Evolutionary conservation across 2,888 invertebrate species (phyloP).

Genomic region (Dermolepida albohirtum): DNA sequence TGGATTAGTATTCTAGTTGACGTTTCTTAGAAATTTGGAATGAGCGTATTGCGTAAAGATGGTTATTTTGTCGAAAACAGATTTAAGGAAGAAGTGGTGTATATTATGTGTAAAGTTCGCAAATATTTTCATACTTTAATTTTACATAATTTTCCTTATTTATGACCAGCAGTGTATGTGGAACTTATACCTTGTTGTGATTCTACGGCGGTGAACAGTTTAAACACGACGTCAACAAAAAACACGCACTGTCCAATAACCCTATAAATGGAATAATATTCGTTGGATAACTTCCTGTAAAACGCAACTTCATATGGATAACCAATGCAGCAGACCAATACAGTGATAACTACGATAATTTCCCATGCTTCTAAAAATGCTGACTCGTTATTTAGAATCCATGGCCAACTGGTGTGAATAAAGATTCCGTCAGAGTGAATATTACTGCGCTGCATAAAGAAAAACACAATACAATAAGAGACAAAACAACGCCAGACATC

Average conservation of each 20-base stretch:
- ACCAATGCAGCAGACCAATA: constrained; percentile 37
- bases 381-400: constrained; percentile 49
- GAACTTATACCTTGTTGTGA: constrained; percentile 45
- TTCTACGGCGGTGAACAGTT: constrained; percentile 48
- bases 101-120: too few species aligned
- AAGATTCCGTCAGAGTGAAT: constrained; percentile 49
- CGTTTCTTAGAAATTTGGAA: too few species aligned
- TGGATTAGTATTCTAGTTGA: too few species aligned
- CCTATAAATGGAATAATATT: constrained; percentile 21
- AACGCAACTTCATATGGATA: constrained; percentile 45
- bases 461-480: too few species aligned
- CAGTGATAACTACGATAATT: constrained; percentile 43
- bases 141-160: too few species aligned
- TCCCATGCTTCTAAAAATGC: constrained; percentile 49
- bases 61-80: too few species aligned
- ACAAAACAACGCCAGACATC: too few species aligned
- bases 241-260: constrained; percentile 40
- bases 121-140: too few species aligned
- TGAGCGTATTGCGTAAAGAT: too few species aligned
- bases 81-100: too few species aligned
- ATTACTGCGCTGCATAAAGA: constrained; percentile 37
- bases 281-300: constrained; percentile 28
- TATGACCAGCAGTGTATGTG: too few species aligned
- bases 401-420: constrained; percentile 50
- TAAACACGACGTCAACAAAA: constrained; percentile 44